Evolutionary conservation across 2,797 vertebrate species (phyloP).

Genomic region (Molossus molossus): DNA sequence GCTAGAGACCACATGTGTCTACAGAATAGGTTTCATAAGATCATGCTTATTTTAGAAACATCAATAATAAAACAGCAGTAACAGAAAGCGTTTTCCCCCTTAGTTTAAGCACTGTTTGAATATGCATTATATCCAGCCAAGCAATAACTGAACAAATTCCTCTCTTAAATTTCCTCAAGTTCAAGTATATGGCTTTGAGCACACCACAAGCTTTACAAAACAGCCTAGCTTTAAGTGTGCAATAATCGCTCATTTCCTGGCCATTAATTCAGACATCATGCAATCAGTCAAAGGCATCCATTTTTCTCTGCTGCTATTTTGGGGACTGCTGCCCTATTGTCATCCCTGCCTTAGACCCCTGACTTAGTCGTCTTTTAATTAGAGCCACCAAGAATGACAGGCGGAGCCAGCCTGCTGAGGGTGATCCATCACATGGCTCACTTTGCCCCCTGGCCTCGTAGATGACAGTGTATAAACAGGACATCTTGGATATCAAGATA

Average conservation of each 20-base stretch:
- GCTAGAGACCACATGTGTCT: constrained; percentile 69
- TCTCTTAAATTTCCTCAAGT: constrained; percentile 82
- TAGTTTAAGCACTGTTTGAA: constrained; percentile 78
- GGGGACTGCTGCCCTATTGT: constrained; percentile 90
- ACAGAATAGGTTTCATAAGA: constrained; percentile 73
- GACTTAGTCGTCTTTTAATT: constrained; percentile 91
- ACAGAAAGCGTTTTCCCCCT: constrained; percentile 69
- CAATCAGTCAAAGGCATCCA: constrained; percentile 89
- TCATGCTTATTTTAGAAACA: constrained; percentile 79
- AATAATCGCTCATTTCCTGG: constrained; percentile 91
- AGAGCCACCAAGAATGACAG: constrained; percentile 90
- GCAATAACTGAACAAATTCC: constrained; percentile 73
- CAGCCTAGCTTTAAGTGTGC: constrained; percentile 86
- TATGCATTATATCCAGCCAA: constrained; percentile 73
- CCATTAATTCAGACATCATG: constrained; percentile 90
- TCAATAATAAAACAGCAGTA: constrained; percentile 78
- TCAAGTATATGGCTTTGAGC: constrained; percentile 84
- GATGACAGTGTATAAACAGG: constrained; percentile 93
- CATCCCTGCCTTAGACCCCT: constrained; percentile 89
- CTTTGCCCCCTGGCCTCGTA: constrained; percentile 90
- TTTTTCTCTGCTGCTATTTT: constrained; percentile 88
- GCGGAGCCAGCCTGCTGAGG: constrained; percentile 90
- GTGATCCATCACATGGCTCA: constrained; percentile 91
- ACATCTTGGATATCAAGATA: constrained; percentile 92
- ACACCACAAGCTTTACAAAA: constrained; percentile 84